These are phyloP conservation scores for Pandemis corylana DNA, from an alignment of 2,888 invertebrate species.

Conservation along the genomic window DNA sequence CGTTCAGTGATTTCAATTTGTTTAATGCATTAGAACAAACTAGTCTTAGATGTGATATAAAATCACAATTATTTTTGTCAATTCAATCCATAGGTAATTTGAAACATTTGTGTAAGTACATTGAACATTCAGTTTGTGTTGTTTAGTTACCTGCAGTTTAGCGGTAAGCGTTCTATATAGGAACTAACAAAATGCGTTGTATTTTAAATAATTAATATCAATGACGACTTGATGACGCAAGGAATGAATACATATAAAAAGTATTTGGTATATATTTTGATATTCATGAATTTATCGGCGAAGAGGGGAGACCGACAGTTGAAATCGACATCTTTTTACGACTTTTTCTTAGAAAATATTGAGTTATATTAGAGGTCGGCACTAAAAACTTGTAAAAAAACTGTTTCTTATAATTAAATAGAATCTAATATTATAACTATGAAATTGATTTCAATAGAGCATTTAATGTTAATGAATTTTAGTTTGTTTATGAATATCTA, in stretches of 20 bases:
- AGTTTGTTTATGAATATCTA: slow-evolving; percentile 38
- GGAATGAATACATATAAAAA: slow-evolving; percentile 55
- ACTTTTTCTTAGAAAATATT: slow-evolving; percentile 37
- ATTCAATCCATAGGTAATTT: slow-evolving; percentile 30
- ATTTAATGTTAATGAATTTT: slow-evolving; percentile 64
- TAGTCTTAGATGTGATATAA: slow-evolving; percentile 62
- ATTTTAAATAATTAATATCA: slow-evolving; percentile 68
- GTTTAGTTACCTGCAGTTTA: slow-evolving; percentile 63
- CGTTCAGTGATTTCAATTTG: slow-evolving; percentile 50
- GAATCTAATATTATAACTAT: slow-evolving; percentile 66
- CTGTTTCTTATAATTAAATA: slow-evolving; percentile 64
- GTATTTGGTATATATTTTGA: slow-evolving; percentile 81
- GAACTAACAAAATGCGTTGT: slow-evolving; percentile 56
- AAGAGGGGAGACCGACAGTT: slow-evolving; percentile 59
- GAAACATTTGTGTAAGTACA: slow-evolving; percentile 23
- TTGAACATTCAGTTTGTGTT: slow-evolving; percentile 21
- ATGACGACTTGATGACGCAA: slow-evolving; percentile 60
- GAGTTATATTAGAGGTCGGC: slow-evolving; percentile 69
- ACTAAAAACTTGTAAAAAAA: slow-evolving; percentile 69
- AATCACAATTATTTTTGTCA: slow-evolving; percentile 39
- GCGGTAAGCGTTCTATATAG: slow-evolving; percentile 62
- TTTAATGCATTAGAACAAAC: slow-evolving; percentile 61
- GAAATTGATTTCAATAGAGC: slow-evolving; percentile 67
- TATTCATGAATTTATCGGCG: slow-evolving; percentile 77
- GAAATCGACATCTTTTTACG: slow-evolving; percentile 57